Percentiles rank a stretch among this genome's conserved stretches.
These are phyloP conservation scores for Sebastes umbrosus DNA, from an alignment of 2,797 vertebrate genomes.

Conservation along the genomic window DNA sequence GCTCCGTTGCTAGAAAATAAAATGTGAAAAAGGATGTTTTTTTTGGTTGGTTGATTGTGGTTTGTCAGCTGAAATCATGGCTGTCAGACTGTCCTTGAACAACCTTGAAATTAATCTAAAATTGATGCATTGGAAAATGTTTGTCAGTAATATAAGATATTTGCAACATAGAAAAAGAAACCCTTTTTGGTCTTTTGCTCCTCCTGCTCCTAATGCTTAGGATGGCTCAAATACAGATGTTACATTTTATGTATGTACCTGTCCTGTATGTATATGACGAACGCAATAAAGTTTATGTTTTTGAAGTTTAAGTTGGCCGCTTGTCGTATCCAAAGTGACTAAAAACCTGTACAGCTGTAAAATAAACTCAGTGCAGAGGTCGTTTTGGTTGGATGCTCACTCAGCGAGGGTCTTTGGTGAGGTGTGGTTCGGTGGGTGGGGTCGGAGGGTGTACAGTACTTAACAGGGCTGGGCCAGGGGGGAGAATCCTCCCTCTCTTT, in stretches of 20 bases:
- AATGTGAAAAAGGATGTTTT: background rate
- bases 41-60: background rate
- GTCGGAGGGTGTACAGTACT: background rate
- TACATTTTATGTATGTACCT: too few species aligned
- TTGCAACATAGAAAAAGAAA: background rate
- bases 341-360: background rate
- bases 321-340: background rate
- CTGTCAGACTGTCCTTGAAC: background rate
- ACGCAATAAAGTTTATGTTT: too few species aligned
- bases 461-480: background rate
- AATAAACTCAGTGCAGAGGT: background rate
- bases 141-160: background rate
- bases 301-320: background rate
- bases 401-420: slow-evolving; percentile 6
- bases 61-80: background rate
- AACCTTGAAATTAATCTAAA: background rate
- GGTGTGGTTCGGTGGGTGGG: slow-evolving; percentile 43
- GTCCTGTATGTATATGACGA: too few species aligned
- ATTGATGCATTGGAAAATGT: background rate
- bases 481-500: slow-evolving; percentile 15
- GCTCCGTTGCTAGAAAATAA: too few species aligned
- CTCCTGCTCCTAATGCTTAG: too few species aligned
- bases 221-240: too few species aligned
- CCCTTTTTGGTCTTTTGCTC: background rate
- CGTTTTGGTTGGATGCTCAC: background rate